Evolutionary conservation across 2,797 vertebrate genomes (phyloP).

Genomic region (Muraenolepis orangiensis): DNA sequence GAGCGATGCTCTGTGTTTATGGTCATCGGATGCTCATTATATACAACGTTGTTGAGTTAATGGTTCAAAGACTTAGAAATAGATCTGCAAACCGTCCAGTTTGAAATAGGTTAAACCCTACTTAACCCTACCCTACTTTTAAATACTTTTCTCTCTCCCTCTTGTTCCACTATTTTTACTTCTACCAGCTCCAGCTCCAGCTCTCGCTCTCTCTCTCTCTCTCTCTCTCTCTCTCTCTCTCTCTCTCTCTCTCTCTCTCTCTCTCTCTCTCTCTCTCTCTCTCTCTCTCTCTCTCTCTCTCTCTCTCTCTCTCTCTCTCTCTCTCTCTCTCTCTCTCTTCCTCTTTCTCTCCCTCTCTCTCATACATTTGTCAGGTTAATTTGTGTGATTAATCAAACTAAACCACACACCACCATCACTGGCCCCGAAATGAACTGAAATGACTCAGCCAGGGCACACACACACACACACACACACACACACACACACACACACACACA

Average conservation of each 20-base stretch:
- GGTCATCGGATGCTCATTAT: background rate
- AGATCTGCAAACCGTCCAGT: too few species aligned
- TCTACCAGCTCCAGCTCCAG: background rate
- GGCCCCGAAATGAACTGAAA: conserved; percentile 26
- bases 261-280: background rate
- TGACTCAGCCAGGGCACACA: conserved; percentile 22
- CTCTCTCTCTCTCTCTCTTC: conserved; percentile 13
- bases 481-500: conserved; percentile 11
- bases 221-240: conserved; percentile 8
- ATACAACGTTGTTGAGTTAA: background rate
- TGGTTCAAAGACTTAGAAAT: too few species aligned
- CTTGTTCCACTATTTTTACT: background rate
- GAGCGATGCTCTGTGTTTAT: background rate
- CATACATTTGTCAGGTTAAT: conserved; percentile 64
- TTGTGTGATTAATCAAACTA: conserved; percentile 68
- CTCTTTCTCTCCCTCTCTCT: conserved; percentile 14
- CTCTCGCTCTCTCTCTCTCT: background rate
- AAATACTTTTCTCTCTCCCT: background rate
- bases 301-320: conserved; percentile 2
- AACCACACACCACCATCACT: conserved; percentile 32
- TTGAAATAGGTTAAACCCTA: too few species aligned
- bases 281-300: background rate
- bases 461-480: conserved; percentile 11
- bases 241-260: conserved; percentile 18
- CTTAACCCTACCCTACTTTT: too few species aligned